Evolutionary conservation across 2,113 vertebrate genomes (phyloP).

Genomic region (Lichenostomus cassidix): DNA sequence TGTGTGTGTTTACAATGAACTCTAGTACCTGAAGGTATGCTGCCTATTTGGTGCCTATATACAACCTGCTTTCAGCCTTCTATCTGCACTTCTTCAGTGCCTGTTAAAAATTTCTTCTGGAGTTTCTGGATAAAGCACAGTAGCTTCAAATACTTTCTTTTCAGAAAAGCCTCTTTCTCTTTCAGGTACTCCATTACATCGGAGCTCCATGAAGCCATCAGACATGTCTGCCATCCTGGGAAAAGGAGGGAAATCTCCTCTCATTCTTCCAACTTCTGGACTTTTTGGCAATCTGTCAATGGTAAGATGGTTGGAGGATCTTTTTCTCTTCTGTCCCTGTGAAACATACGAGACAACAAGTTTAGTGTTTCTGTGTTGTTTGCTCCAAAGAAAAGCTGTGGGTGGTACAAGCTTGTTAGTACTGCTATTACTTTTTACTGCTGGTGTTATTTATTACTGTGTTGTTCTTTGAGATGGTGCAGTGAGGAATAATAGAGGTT

Average conservation of each 20-base stretch:
- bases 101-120: not conserved
- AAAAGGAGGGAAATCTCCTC: constrained; percentile 72
- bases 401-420: not conserved
- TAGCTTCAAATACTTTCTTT: not conserved
- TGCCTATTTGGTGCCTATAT: not conserved
- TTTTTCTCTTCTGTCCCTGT: not conserved
- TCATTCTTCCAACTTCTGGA: constrained; percentile 71
- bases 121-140: not conserved
- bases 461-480: not conserved
- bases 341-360: not conserved
- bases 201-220: constrained; percentile 71
- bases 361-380: not conserved
- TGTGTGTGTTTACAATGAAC: not conserved
- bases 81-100: not conserved
- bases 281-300: constrained; percentile 69
- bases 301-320: constrained; percentile 65
- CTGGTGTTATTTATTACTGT: not conserved
- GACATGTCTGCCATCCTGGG: constrained; percentile 78
- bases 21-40: not conserved
- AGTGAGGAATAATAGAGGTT: not conserved
- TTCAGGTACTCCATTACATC: constrained; percentile 70
- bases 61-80: not conserved
- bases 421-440: not conserved
- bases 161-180: not conserved
- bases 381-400: not conserved